Base-by-base conservation (phyloP, 1,140 invertebrate species). In the Camponotus floridanus region DNA sequence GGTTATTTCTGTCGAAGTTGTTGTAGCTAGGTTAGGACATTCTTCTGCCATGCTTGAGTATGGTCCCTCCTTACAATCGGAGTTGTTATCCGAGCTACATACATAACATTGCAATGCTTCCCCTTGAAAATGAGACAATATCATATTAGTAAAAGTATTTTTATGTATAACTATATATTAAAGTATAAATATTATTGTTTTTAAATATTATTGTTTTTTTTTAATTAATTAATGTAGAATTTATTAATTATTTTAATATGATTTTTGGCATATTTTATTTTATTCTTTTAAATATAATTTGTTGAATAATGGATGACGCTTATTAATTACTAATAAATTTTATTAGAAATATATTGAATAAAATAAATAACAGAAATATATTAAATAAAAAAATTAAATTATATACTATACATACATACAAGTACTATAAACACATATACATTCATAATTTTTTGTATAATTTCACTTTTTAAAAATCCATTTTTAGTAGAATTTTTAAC, bases 91-190 rank as follows among this genome's bases (percentile, higher is more conserved):
- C 0, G 61, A 64, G 0, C 11, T 33, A 26, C 88, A 91, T 18
- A 11, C 0, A 21, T 86, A 90, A 59, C 91, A 91, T 26, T 79
- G 45, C 3, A 91, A 65, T 13, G 67, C 31, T 1, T 9, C 15
- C 7, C 85, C 91, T 92, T 65, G 11, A 51, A 71, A 8, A 55
- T 36, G 7, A 76, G 8, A 48, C 33, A 45, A 7, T 1, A 80
- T 70, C 0, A 31, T 36, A 48, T 62, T 76, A 76, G 42, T 18
- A 11, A 62, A 45, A 42, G 9, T 76, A 26, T 9, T 31, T 59
- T 59, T 9, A 33, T 15, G 13, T 59, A 26, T 21, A 6, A n/a
- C 3, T 21, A 13, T 76, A 9, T 74, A 5, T 39, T 42, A 4
- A n/a, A 71, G 15, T 33, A 57, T 36, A 5, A 74, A 51, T 51